phyloP scores from a whole-genome alignment of 2,888 invertebrate genomes.

The Lasioglossum lativentre region DNA sequence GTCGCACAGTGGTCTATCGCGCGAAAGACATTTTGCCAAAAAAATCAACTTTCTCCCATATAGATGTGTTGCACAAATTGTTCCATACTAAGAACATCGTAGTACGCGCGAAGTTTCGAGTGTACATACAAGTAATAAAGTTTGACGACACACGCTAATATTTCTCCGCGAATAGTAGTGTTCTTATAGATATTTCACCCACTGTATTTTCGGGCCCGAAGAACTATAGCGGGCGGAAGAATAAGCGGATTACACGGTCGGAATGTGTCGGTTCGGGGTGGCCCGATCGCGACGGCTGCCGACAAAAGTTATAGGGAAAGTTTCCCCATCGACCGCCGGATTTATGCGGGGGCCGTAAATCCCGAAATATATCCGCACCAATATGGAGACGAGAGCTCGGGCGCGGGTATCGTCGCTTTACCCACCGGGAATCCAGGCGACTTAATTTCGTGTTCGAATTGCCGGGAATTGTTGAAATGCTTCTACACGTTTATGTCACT shows the following conservation, averaged over 20 bases:
- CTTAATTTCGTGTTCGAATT: slow-evolving; percentile 33
- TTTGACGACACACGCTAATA: background rate
- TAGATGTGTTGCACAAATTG: background rate
- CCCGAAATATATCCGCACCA: slow-evolving; percentile 46
- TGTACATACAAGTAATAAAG: background rate
- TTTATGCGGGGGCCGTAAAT: slow-evolving; percentile 57
- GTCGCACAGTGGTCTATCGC: too few relatives aligned
- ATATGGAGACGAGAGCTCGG: slow-evolving; percentile 27
- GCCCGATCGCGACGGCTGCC: slow-evolving; percentile 36
- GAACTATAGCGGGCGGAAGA: slow-evolving; percentile 20
- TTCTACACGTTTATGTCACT: background rate
- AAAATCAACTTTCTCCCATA: too few relatives aligned
- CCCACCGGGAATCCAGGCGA: background rate
- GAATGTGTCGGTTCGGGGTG: background rate
- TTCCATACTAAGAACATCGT: background rate
- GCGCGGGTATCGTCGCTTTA: slow-evolving; percentile 16
- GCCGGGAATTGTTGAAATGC: background rate
- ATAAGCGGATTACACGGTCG: slow-evolving; percentile 43
- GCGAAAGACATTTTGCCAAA: too few relatives aligned
- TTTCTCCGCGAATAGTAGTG: background rate
- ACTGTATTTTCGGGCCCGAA: background rate
- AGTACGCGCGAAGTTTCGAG: background rate
- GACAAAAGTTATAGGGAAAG: slow-evolving; percentile 64
- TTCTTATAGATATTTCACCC: background rate
- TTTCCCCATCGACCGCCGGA: slow-evolving; percentile 62